Base-by-base conservation (phyloP, 2,797 vertebrate species). In the Pangasius mekongensis region DNA sequence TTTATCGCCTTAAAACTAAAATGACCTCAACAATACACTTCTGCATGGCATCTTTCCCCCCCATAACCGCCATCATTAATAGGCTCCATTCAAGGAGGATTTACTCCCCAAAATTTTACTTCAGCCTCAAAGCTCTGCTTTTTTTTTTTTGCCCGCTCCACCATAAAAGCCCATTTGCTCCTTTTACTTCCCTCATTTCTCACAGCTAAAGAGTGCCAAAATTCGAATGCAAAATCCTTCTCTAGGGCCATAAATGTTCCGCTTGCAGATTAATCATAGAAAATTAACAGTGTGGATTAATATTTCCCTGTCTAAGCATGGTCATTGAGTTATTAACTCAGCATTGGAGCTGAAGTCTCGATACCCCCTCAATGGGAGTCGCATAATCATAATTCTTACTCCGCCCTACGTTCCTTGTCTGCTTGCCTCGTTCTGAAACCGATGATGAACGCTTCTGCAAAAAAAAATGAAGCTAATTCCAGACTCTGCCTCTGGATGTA, bases 241-340 rank as follows among this genome's bases (percentile, higher is more conserved):
- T 89, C 67, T 11, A 8, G 67, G 77, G 86, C 73, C 56, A 11
- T 90, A 88, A 90, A 91, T 49, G 76, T 85, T 90, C 5, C 24
- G 20, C 67, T 71, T 27, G 22, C 43, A 78, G 82, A 87, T 84
- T 86, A 84, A 82, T 84, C 74, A 78, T 74, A 69, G 83, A 86
- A 67, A 82, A 89, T 83, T 85, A 89, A 89, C 69, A 73, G 86
- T 66, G 66, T 69, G 84, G 84, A 89, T 91, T 88, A 88, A 91
- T 90, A 86, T 90, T 87, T 86, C 74, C 84, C 87, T 76, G 87
- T 89, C 86, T 80, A 71, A 86, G 78, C 24, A 76, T 58, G 69
- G 78, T 58, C 69, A 86, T 62, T 91, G 86, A 91, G 87, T 91
- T 89, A 89, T 91, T 90, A 91, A 78, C 86, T 87, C 76, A 14